Evolutionary conservation across 2,797 vertebrate genomes (phyloP), one percentile per base, ranked within the genome.

Genomic region (Mus minutoides): DNA sequence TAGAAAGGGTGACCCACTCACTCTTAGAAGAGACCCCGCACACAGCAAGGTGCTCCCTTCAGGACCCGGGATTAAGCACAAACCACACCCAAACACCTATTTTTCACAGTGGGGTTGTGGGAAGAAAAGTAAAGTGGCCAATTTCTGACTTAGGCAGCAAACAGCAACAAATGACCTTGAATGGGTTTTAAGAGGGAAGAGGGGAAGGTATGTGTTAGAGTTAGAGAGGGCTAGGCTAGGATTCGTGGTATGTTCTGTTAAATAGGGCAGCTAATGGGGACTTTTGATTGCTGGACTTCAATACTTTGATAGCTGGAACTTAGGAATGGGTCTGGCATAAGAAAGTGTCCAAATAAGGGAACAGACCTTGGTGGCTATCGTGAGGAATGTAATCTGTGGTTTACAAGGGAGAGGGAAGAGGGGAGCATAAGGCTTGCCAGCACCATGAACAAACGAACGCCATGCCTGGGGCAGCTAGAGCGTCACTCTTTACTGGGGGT

Each of bases 371-470:
- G 80, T 43, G 37, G 58, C 58, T 31, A 6, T 29, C n/a, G 3
- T 31, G 62, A 83, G 58, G 26, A 60, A 62, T 43, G 58, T 12
- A 43, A 43, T 43, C 80, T 31, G 5, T 62, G 56, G 5, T 83
- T 83, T 62, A 19, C 37, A 43, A 60, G 37, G 37, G 80, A 83
- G 37, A 43, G 37, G 24, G 58, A 62, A 83, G 58, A 40, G 14
- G 14, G 56, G 11, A 62, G 4, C 17, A 1, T 4, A 31, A 43
- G 8, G 80, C 37, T 5, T 29, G 14, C 54, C 56, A 29, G n/a
- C 8, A 4, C 24, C 37, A 2, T 10, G 56, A 9, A 49, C 10
- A 1, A 49, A 49, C 10, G 9, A 49, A 10, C 4, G 2, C 16
- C 37, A 1, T 19, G 5, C 14, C 43, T 5, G 3, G 16, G 29